Percentiles rank a stretch among this genome's conserved stretches.
These are phyloP conservation scores for Tragelaphus buxtoni DNA, from an alignment of 2,113 vertebrate species.

Conservation along the genomic window DNA sequence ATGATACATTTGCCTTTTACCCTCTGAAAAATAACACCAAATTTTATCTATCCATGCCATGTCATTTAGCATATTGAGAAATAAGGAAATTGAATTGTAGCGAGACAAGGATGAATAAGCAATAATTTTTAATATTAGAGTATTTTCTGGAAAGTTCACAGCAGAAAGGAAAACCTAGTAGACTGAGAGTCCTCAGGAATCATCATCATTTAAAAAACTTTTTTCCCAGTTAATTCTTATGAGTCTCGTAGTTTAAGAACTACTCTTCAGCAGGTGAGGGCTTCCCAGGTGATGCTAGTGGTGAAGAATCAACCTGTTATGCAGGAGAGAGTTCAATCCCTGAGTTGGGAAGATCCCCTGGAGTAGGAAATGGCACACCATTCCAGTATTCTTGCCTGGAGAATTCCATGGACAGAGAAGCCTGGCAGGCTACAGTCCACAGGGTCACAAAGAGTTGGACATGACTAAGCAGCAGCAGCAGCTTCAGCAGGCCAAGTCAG, in stretches of 20 bases:
- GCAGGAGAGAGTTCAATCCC: background rate
- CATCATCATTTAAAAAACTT: background rate
- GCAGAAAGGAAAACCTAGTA: background rate
- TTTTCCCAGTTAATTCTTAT: background rate
- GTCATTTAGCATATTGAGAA: background rate
- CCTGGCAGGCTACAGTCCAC: background rate
- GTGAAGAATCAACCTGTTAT: background rate
- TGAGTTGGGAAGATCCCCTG: background rate
- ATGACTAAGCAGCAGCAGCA: background rate
- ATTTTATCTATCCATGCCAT: background rate
- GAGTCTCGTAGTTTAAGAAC: background rate
- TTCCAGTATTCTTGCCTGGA: background rate
- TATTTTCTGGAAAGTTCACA: conserved; percentile 1
- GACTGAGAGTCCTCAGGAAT: background rate
- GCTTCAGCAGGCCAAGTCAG: background rate
- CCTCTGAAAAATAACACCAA: background rate
- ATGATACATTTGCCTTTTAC: background rate
- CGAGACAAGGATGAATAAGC: background rate
- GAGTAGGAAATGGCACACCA: background rate
- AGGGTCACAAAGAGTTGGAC: background rate
- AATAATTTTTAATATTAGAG: background rate
- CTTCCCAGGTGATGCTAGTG: background rate
- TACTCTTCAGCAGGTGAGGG: background rate
- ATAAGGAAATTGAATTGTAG: background rate
- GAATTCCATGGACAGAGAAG: background rate